Conservation (phyloP, 2,888 invertebrate genomes). For the Drosophila flavopinicola region DNA sequence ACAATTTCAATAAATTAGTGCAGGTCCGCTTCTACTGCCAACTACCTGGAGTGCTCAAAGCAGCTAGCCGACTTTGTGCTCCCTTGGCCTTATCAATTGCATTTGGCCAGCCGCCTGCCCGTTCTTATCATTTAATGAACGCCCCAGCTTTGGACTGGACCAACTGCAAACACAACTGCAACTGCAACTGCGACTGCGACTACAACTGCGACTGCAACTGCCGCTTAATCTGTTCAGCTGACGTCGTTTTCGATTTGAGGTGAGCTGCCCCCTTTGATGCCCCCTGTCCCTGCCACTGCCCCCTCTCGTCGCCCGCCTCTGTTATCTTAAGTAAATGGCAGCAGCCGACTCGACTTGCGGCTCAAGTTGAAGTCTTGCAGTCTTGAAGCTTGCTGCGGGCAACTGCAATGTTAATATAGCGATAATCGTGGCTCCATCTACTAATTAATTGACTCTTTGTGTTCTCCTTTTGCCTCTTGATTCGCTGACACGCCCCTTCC, state of each 20-base stretch:
- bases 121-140: constrained; percentile 79
- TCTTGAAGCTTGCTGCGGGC: constrained; percentile 18
- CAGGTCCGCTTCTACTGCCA: constrained; percentile 3
- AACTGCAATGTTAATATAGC: constrained; percentile 79
- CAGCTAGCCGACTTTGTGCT: neutral
- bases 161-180: constrained; percentile 7
- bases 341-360: constrained; percentile 33
- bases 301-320: constrained; percentile 58
- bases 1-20: constrained; percentile 62
- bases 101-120: constrained; percentile 37
- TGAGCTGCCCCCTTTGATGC: neutral
- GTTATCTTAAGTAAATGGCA: constrained; percentile 81
- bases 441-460: constrained; percentile 85
- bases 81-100: constrained; percentile 49
- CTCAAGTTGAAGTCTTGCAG: constrained; percentile 10
- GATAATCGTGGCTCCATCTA: constrained; percentile 84
- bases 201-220: constrained; percentile 8
- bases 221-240: constrained; percentile 22
- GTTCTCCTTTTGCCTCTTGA: constrained; percentile 61
- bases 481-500: constrained; percentile 20
- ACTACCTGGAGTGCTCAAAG: constrained; percentile 31
- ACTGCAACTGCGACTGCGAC: constrained; percentile 11
- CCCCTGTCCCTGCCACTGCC: constrained; percentile 6
- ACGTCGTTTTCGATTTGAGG: constrained; percentile 9
- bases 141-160: constrained; percentile 41